A percentile compares a stretch with the other conserved stretches of the same genome.
These are phyloP conservation scores for Oligia latruncula DNA, from an alignment of 2,888 invertebrate genomes.

Conservation along the genomic window DNA sequence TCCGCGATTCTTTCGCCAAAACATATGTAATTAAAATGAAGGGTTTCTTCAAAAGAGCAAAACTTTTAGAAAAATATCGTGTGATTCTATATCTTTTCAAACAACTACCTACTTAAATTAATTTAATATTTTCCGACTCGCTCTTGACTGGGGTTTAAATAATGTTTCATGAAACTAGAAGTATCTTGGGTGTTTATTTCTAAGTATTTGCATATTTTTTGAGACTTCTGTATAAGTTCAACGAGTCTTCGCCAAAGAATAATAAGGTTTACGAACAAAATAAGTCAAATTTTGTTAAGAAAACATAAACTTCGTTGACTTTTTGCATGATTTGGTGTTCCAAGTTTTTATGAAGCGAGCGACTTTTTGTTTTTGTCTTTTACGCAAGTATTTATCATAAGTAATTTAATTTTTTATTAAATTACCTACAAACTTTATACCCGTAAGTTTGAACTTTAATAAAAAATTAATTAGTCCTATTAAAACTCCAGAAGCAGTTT, in stretches of 20 bases:
- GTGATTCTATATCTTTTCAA: neutral
- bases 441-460: neutral
- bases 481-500: neutral
- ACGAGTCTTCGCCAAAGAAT: slow-evolving; percentile 14
- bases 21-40: neutral
- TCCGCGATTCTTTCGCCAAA: neutral
- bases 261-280: slow-evolving; percentile 21
- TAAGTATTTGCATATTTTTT: slow-evolving; percentile 30
- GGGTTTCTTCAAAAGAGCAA: neutral
- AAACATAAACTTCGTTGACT: slow-evolving; percentile 13
- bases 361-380: neutral
- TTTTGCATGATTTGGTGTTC: slow-evolving; percentile 10
- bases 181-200: neutral
- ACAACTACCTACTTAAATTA: neutral
- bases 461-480: neutral
- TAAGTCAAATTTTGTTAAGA: slow-evolving; percentile 9
- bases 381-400: neutral
- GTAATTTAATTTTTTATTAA: neutral
- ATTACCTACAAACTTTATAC: neutral
- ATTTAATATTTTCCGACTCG: neutral
- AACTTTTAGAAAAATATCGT: neutral
- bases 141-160: neutral
- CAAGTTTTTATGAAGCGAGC: neutral
- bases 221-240: slow-evolving; percentile 20
- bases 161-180: neutral